phyloP scores from a whole-genome alignment of 2,888 invertebrate species.

The Mythimna ferrago region DNA sequence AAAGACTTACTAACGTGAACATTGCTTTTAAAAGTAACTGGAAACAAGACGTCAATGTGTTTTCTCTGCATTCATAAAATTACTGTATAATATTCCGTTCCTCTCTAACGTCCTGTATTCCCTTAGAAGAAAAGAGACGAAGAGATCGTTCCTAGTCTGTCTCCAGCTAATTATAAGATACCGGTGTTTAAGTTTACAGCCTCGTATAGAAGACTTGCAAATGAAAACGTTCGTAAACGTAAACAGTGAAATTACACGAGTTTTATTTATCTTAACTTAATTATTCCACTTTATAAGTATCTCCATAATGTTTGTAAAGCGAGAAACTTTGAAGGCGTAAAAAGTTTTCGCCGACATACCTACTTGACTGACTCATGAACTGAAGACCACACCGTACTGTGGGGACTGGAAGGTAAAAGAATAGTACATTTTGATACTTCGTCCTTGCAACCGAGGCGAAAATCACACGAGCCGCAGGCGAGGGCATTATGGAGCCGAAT shows the following conservation, averaged over 20 bases:
- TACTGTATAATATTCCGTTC: constrained; percentile 25
- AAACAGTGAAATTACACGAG: constrained; percentile 77
- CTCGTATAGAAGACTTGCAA: constrained; percentile 69
- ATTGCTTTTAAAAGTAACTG: constrained; percentile 30
- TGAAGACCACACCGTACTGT: not conserved
- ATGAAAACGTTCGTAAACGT: constrained; percentile 81
- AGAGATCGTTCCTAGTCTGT: constrained; percentile 45
- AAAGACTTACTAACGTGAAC: constrained; percentile 5
- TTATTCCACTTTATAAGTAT: constrained; percentile 51
- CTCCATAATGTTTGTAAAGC: constrained; percentile 19
- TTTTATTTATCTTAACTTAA: constrained; percentile 70
- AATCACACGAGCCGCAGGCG: no score
- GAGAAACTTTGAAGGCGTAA: constrained; percentile 20
- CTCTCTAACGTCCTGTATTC: constrained; percentile 27
- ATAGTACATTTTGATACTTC: no score
- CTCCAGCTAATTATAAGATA: constrained; percentile 72
- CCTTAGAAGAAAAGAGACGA: constrained; percentile 25
- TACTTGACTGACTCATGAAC: constrained; percentile 1
- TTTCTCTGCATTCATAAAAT: constrained; percentile 55
- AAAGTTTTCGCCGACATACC: not conserved
- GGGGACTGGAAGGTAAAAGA: no score
- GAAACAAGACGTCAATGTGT: constrained; percentile 45
- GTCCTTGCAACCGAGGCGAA: no score
- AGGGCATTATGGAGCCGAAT: no score
- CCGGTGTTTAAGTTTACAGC: constrained; percentile 76